Base-by-base conservation (phyloP, 2,113 vertebrate genomes). In the Corythornis vintsioides region DNA sequence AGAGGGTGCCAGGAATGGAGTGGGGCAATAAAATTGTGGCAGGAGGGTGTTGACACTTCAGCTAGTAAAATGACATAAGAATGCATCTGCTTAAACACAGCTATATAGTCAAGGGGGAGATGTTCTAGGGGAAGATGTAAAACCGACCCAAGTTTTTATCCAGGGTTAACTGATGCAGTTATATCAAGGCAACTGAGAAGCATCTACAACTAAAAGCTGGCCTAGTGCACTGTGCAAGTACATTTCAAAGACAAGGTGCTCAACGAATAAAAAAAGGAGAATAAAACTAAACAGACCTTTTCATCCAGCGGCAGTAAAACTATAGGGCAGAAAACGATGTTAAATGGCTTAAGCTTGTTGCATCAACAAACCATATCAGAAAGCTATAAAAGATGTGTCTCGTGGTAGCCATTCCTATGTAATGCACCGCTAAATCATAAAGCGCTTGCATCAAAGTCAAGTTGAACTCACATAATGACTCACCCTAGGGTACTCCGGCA, bases 281-380 rank as follows among this genome's bases (percentile, higher is more conserved):
- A 96, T 97, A 96, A 95, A 97, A 96, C 71, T 84, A 53, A 95
- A 91, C 65, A 95, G 92, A 85, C 71, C 91, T 80, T 95, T 87
- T 96, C 89, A 93, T 86, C 69, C 77, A 84, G 75, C 60, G 93
- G 93, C 92, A 76, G 50, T 83, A 94, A 94, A 97, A 95, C 75
- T 42, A 87, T 94, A 96, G 90, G 92, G 66, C 94, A 97, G 94
- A 97, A 97, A 97, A 97, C 25, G 64, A 96, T 20, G 61, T 76
- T 93, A 91, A 95, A 93, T 93, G 56, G 55, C 83, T 60, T 95
- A 90, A 92, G 89, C 79, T 74, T 82, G 84, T 88, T 95, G 71
- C 71, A 75, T 94, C 95, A 91, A 83, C 73, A 95, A 95, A 85
- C 56, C 65, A 4, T 79, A 80, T 35, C 83, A 55, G 73, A 50